phyloP scores from a whole-genome alignment of 2,888 invertebrate species.

The Athalia circularis region DNA sequence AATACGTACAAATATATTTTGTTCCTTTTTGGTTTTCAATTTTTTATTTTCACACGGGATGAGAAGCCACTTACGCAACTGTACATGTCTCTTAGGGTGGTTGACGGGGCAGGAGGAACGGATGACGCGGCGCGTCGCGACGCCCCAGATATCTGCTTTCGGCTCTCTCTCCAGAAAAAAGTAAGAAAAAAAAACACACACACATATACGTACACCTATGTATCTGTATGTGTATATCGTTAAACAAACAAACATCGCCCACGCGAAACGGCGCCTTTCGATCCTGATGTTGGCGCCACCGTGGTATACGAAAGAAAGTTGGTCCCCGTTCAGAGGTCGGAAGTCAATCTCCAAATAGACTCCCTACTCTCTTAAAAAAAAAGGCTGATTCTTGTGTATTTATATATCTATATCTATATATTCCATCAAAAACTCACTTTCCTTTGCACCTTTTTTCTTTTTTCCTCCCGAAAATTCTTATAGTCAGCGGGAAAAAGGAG shows the following conservation, averaged over 20 bases:
- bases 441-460: too few species aligned
- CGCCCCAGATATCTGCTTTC: conserved; percentile 29
- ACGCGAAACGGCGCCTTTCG: conserved; percentile 49
- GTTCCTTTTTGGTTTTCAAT: too few species aligned
- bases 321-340: conserved; percentile 54
- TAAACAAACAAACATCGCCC: conserved; percentile 46
- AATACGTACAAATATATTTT: too few species aligned
- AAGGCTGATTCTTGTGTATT: too few species aligned
- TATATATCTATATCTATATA: too few species aligned
- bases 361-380: conserved; percentile 11
- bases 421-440: too few species aligned
- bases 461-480: too few species aligned
- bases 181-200: too few species aligned
- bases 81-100: too few species aligned
- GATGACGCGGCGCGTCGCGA: conserved; percentile 40
- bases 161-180: conserved; percentile 30
- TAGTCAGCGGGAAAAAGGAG: too few species aligned
- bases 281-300: conserved; percentile 31
- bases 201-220: too few species aligned
- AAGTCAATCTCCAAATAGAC: conserved; percentile 47
- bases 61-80: conserved; percentile 34
- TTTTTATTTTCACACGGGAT: neutral
- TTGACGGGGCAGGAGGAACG: neutral
- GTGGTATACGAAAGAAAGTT: conserved; percentile 37
- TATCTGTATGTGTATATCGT: neutral